Base-by-base conservation (phyloP, 2,888 invertebrate species). In the Napeogenes inachia region DNA sequence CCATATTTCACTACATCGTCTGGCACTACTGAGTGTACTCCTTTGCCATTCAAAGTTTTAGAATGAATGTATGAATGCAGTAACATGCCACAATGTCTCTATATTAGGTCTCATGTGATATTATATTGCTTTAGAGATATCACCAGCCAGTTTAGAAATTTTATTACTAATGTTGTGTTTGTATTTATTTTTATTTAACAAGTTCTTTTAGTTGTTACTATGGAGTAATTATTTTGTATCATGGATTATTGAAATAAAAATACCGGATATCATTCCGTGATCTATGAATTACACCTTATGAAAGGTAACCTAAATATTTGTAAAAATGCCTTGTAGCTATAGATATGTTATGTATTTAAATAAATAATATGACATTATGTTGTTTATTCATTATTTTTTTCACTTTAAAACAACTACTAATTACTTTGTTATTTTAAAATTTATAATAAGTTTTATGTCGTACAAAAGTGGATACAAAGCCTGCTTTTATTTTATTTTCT, bases 31-130 rank as follows among this genome's bases (percentile, higher is more conserved):
- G 85, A 86, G 8, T 63, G 73, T 30, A 81, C 84, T 13, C 75
- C 84, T 10, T 68, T 88, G 58, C 91, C 91, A 1, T 86, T 88
- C 67, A 91, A 91, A 77, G 80, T 81, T 62, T 71, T 89, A 68
- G 87, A 89, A 71, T 89, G 63, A 64, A 35, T 21, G 21, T 53
- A 77, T 73, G 66, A 32, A 61, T 57, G 57, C 61, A 61, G 61
- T 62, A 35, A 5, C 13, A 30, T 4, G 30, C 21, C n/a, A 38
- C 30, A 50, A 42, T 54, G 21, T 21, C 21, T 21, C 21, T 21
- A 21, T 21, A 21, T 1, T 21, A 21, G 45, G 21, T 57, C 8
- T 12, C 35, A 57, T 61, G 61, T 61, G 57, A 61, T 61, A 61
- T 53, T 56, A 56, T 57, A 45, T 54, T 57, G 13, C 13, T 57